These are phyloP conservation scores for Aphelinus certus DNA, from an alignment of 1,140 invertebrate species.

Conservation along the genomic window DNA sequence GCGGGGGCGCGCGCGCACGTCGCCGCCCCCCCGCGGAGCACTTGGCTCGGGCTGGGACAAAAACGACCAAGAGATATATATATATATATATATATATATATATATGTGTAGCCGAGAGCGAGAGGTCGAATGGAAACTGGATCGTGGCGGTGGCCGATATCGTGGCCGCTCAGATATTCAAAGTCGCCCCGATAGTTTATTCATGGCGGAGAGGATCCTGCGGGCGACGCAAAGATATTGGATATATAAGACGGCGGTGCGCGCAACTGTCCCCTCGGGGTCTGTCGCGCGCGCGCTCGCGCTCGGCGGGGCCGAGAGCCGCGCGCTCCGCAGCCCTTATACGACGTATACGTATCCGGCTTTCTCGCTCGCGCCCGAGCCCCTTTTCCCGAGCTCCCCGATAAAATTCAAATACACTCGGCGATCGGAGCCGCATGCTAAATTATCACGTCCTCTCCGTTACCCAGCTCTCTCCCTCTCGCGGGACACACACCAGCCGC, in stretches of 20 bases:
- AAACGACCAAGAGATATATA: neutral
- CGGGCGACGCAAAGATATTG: constrained; percentile 62
- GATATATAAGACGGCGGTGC: constrained; percentile 52
- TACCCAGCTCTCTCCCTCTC: constrained; percentile 53
- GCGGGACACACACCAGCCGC: too few relatives aligned
- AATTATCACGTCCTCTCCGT: constrained; percentile 66
- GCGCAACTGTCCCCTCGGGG: constrained; percentile 55
- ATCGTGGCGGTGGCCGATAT: constrained; percentile 20
- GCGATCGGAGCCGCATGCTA: constrained; percentile 59
- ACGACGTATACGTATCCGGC: constrained; percentile 46
- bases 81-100: neutral
- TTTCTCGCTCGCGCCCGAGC: constrained; percentile 48
- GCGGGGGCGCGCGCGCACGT: constrained; percentile 5
- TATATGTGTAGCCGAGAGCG: neutral
- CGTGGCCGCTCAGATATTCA: constrained; percentile 60
- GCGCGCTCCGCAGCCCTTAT: constrained; percentile 3
- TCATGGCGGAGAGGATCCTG: constrained; percentile 63
- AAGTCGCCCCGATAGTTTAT: constrained; percentile 66
- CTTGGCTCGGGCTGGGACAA: too few relatives aligned
- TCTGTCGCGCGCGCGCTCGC: constrained; percentile 55
- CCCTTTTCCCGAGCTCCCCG: constrained; percentile 56
- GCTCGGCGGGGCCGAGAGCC: too few relatives aligned
- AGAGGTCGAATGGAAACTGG: constrained; percentile 32
- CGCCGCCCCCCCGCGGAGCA: neutral
- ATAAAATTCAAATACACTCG: constrained; percentile 69